Conservation (phyloP, 2,888 invertebrate species). For the Pherbina coryleti region DNA sequence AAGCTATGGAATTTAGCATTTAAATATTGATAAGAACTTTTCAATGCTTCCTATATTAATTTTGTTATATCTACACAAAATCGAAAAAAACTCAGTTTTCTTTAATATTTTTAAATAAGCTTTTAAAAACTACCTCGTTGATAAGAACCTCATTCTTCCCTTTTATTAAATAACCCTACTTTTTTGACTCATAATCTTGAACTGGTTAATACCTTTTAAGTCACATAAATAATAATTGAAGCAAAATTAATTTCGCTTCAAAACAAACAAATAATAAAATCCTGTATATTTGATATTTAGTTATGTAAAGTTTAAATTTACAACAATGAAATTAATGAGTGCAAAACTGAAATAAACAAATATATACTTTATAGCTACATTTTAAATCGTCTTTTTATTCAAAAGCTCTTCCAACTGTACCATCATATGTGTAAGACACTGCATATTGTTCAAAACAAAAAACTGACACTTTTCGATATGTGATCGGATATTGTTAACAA, state of each 20-base stretch:
- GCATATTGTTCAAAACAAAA: too few relatives aligned
- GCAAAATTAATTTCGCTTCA: not conserved
- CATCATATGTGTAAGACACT: too few relatives aligned
- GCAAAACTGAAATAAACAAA: constrained; percentile 5
- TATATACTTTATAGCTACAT: not conserved
- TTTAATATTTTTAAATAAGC: not conserved
- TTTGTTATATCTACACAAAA: not conserved
- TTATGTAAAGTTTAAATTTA: not conserved
- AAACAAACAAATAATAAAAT: not conserved
- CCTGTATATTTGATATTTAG: constrained; percentile 10
- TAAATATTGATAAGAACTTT: not conserved
- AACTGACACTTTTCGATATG: too few relatives aligned
- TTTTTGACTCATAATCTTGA: too few relatives aligned
- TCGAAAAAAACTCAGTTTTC: not conserved
- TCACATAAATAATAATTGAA: not conserved
- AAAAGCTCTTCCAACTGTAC: too few relatives aligned
- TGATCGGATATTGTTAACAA: too few relatives aligned
- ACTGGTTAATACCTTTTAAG: too few relatives aligned
- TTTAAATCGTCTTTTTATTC: too few relatives aligned
- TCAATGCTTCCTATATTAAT: constrained; percentile 2
- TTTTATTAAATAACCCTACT: too few relatives aligned
- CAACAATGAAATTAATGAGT: constrained; percentile 11
- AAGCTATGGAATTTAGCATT: constrained; percentile 2
- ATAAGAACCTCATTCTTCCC: not conserved
- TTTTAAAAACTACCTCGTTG: constrained; percentile 9